Conservation (phyloP, 2,113 vertebrate species). For the Bubo scandiacus region DNA sequence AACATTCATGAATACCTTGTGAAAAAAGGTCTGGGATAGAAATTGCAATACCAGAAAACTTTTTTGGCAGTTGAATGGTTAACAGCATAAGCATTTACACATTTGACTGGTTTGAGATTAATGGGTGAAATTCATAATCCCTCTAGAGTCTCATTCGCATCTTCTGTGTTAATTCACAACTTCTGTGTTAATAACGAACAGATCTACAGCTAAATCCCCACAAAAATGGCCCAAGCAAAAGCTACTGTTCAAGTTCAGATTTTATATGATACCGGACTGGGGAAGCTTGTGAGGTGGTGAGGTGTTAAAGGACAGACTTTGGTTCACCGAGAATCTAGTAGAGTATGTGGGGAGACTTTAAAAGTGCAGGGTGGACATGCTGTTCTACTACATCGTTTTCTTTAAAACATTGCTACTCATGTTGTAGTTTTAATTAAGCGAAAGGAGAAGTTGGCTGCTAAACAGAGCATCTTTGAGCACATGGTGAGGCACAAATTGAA, state of each 20-base stretch:
- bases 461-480: neutral
- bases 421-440: neutral
- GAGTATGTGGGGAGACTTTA: neutral
- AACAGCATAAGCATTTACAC: neutral
- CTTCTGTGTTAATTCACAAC: neutral
- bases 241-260: neutral
- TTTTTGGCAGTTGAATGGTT: neutral
- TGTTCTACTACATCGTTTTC: neutral
- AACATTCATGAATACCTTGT: neutral
- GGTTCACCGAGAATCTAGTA: neutral
- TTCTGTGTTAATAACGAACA: accelerated
- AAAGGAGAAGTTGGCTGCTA: neutral
- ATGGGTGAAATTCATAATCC: neutral
- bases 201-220: neutral
- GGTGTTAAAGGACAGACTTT: neutral
- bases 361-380: neutral
- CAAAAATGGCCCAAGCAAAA: neutral
- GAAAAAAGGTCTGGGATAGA: neutral
- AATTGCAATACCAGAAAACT: neutral
- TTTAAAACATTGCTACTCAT: neutral
- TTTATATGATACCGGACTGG: neutral
- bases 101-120: neutral
- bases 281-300: neutral
- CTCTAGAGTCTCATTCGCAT: neutral
- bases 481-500: neutral